Percentiles rank a stretch among this genome's conserved stretches.
phyloP scores from a whole-genome alignment of 2,797 vertebrate genomes.

The Triplophysa yarkandensis region DNA sequence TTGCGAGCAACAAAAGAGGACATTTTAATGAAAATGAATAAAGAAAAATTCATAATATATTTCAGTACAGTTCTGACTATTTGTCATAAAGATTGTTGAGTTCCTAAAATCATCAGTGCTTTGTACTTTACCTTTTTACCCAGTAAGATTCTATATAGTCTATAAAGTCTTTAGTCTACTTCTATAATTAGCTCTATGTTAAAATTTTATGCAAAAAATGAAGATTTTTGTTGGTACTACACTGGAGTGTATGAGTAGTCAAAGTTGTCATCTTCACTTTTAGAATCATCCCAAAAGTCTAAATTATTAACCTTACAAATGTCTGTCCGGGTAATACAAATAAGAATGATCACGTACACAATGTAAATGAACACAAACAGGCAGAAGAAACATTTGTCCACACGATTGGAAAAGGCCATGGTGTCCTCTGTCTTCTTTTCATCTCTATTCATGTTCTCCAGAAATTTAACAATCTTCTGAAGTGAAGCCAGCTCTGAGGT shows the following conservation, averaged over 20 bases:
- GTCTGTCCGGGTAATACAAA: slow-evolving; percentile 46
- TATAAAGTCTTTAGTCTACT: no score
- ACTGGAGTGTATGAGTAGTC: not conserved
- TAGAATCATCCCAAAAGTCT: slow-evolving; percentile 62
- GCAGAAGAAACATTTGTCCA: slow-evolving; percentile 69
- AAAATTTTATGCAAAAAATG: not conserved
- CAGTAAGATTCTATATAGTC: no score
- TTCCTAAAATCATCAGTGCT: no score
- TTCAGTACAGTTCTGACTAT: no score
- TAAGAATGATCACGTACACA: slow-evolving; percentile 55
- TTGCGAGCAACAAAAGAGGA: no score
- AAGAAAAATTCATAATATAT: no score
- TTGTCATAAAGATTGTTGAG: no score
- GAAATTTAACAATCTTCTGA: slow-evolving; percentile 59
- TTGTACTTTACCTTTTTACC: no score
- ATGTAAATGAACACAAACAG: slow-evolving; percentile 58
- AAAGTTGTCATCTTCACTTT: rapidly evolving
- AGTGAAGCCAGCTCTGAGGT: slow-evolving; percentile 44
- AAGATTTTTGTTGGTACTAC: not conserved
- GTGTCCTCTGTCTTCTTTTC: slow-evolving; percentile 15
- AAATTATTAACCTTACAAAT: slow-evolving; percentile 68
- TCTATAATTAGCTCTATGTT: not conserved
- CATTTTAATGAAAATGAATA: no score
- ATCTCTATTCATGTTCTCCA: slow-evolving; percentile 56
- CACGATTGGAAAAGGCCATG: slow-evolving; percentile 47